Conservation (phyloP, 2,797 vertebrate species). For the Pempheris klunzingeri region DNA sequence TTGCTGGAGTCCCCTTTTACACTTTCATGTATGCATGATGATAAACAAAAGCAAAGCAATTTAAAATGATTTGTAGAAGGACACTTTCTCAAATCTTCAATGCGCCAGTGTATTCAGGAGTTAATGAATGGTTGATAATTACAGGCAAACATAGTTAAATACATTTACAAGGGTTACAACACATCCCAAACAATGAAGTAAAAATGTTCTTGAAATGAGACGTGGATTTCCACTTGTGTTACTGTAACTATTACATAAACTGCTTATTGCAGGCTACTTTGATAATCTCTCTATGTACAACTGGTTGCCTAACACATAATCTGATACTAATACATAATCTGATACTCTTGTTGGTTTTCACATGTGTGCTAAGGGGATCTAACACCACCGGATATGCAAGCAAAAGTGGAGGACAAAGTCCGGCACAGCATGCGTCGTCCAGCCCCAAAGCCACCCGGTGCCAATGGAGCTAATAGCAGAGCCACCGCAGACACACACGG, state of each 20-base stretch:
- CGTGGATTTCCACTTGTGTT: slow-evolving; percentile 17
- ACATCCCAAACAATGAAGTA: not conserved
- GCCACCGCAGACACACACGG: slow-evolving; percentile 60
- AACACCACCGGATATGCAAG: slow-evolving; percentile 86
- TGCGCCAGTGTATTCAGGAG: not conserved
- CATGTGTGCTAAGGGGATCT: slow-evolving; percentile 86
- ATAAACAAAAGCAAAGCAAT: too few relatives aligned
- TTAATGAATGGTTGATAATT: not conserved
- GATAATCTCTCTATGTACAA: slow-evolving; percentile 66
- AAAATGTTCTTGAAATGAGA: not conserved
- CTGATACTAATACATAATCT: slow-evolving; percentile 74
- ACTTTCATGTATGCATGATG: too few relatives aligned
- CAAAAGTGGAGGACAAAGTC: slow-evolving; percentile 91
- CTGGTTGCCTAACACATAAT: slow-evolving; percentile 76
- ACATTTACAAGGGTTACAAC: not conserved
- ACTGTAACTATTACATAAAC: slow-evolving; percentile 39
- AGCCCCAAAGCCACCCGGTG: slow-evolving; percentile 85
- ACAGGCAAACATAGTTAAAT: not conserved
- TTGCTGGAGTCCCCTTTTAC: too few relatives aligned
- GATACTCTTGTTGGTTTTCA: slow-evolving; percentile 46
- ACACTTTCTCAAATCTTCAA: too few relatives aligned
- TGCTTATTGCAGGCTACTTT: slow-evolving; percentile 38
- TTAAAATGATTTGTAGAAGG: too few relatives aligned
- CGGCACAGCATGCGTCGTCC: slow-evolving; percentile 87
- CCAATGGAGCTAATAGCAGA: slow-evolving; percentile 71